Conservation (phyloP, 2,797 vertebrate species). For the Carapus acus region DNA sequence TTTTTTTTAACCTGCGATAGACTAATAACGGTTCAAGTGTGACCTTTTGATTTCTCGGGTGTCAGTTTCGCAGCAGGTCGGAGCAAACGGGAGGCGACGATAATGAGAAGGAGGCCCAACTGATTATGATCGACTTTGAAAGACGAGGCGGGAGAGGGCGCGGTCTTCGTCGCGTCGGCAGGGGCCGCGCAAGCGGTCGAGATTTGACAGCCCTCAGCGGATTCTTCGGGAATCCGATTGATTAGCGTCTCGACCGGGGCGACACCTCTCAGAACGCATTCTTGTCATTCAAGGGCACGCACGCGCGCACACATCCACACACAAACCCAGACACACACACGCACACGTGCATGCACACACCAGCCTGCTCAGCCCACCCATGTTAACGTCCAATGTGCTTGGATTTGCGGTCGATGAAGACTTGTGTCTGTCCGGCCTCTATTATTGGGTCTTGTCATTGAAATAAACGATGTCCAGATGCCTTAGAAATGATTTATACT, state of each 20-base stretch:
- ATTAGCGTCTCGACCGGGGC: slow-evolving; percentile 5
- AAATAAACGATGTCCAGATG: no score
- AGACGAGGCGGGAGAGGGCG: slow-evolving; percentile 8
- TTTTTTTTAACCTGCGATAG: neutral
- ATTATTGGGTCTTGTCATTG: no score
- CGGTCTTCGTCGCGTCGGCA: neutral
- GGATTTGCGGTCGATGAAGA: no score
- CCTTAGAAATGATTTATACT: no score
- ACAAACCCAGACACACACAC: slow-evolving; percentile 4
- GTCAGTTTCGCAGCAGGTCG: neutral
- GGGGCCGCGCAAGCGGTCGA: neutral
- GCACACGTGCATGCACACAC: no score
- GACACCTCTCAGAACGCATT: slow-evolving; percentile 8
- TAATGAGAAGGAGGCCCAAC: neutral
- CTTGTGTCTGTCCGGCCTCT: no score
- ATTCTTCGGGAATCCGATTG: slow-evolving; percentile 15
- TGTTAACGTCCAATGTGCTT: no score
- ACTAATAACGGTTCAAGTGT: neutral
- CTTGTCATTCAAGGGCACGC: slow-evolving; percentile 31
- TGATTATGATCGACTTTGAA: slow-evolving; percentile 9
- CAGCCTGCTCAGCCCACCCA: no score
- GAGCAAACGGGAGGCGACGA: no score
- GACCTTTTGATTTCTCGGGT: neutral
- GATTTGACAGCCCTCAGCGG: slow-evolving; percentile 14
- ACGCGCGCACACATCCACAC: slow-evolving; percentile 12